phyloP scores from a whole-genome alignment of 2,888 invertebrate species.

The Drosophila falleni region DNA sequence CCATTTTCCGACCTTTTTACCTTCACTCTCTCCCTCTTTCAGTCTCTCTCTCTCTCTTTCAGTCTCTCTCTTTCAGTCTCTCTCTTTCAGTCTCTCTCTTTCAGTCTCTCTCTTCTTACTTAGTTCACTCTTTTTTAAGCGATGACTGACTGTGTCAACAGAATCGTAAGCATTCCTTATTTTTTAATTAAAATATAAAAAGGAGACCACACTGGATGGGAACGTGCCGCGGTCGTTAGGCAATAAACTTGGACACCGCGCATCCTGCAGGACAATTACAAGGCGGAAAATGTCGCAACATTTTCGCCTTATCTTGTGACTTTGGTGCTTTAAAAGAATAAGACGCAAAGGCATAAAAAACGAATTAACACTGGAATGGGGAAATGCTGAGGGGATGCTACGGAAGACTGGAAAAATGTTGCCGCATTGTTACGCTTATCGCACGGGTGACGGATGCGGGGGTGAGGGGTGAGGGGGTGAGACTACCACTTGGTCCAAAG shows the following conservation, averaged over 20 bases:
- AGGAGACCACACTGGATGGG: conserved; percentile 53
- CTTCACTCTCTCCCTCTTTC: neutral
- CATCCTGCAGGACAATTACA: conserved; percentile 66
- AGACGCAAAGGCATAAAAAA: conserved; percentile 62
- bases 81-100: no score
- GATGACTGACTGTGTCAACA: conserved; percentile 45
- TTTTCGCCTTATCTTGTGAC: conserved; percentile 69
- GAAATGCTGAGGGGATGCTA: conserved; percentile 14
- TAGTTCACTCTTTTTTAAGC: conserved; percentile 1
- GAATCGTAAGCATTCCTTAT: conserved; percentile 48
- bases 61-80: no score
- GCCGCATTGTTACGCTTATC: conserved; percentile 55
- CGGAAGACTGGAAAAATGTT: conserved; percentile 33
- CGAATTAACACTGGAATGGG: conserved; percentile 53
- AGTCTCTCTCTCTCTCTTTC: no score
- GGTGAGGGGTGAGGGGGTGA: neutral
- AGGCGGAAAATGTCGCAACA: conserved; percentile 76
- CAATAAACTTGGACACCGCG: conserved; percentile 82
- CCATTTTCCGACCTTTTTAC: neutral
- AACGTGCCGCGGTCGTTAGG: conserved; percentile 82
- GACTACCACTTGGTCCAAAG: conserved; percentile 34
- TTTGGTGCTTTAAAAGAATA: conserved; percentile 62
- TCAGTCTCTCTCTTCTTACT: no score
- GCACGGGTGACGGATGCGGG: neutral
- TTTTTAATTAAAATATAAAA: conserved; percentile 66